Evolutionary conservation across 2,888 invertebrate species (phyloP), one percentile per base, ranked within the genome.

Genomic region (Empis stercorea): DNA sequence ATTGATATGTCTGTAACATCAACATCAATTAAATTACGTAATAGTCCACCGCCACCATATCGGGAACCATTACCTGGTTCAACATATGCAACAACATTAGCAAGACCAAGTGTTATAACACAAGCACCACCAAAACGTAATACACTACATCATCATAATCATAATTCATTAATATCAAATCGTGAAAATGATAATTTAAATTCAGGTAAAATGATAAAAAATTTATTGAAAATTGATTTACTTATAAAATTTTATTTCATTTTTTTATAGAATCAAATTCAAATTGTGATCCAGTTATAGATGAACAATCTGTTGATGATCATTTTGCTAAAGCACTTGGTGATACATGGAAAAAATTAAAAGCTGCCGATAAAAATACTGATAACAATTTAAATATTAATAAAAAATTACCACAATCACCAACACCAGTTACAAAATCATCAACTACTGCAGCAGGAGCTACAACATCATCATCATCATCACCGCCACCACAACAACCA

Each of bases 301-400:
- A 95, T 70, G 95, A 95, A 65, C 94, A 95, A 71, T 95, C 95
- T 51, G 91, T 91, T 40, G 91, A 91, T 70, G 91, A 92, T 64
- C 91, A 92, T 64, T 92, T 92, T 71, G 88, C 89, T 30, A 91
- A 89, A 72, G 89, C 91, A 1, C 72, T 92, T 41, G 83, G 83
- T 27, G 87, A 86, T 61, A 23, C 23, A 16, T 14, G 15, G 16
- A 16, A 14, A 16, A 14, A 39, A 30, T 36, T 34, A 27, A 4
- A 14, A 16, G 37, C 16, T 32, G 9, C 30, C 38, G 6, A 30
- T 37, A 27, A 37, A 32, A 37, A 43, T 17, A 38, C 43, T 27
- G 23, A 7, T 10, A 16, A 37, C 10, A 23, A 23, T 34, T 13
- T 13, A 9, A 46, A 14, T 40, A 44, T 15, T 10, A 45, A 46